phyloP scores from a whole-genome alignment of 2,888 invertebrate species.

The Anaspis maculata region DNA sequence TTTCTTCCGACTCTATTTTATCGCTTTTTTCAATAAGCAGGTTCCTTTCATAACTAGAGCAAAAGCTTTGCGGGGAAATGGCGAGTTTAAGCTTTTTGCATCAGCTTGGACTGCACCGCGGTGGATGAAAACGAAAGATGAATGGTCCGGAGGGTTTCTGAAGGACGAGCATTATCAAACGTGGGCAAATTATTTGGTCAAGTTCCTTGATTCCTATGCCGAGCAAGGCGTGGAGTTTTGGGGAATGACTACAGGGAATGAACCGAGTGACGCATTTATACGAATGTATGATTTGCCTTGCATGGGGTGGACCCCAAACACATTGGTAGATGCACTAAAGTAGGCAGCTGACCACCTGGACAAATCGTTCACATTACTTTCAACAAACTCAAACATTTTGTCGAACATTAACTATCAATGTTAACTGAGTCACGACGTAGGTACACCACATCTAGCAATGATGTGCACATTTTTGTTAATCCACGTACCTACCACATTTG shows the following conservation, averaged over 20 bases:
- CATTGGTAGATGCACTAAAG: no score
- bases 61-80: constrained; percentile 5
- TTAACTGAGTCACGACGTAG: no score
- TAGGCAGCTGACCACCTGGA: no score
- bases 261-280: constrained; percentile 54
- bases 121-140: constrained; percentile 46
- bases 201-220: constrained; percentile 69
- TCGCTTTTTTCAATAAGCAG: constrained; percentile 18
- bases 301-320: no score
- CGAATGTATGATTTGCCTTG: no score
- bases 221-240: constrained; percentile 61
- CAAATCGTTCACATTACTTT: no score
- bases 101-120: constrained; percentile 46
- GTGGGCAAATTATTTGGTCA: constrained; percentile 75
- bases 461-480: no score
- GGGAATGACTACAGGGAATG: constrained; percentile 82
- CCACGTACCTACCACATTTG: no score
- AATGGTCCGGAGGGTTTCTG: constrained; percentile 28
- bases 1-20: no score
- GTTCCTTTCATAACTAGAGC: constrained; percentile 19
- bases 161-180: constrained; percentile 52
- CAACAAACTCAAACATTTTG: no score
- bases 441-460: no score
- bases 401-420: no score
- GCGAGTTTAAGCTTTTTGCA: constrained; percentile 25